phyloP scores from a whole-genome alignment of 2,797 vertebrate species.

The Diplodus puntazzo region DNA sequence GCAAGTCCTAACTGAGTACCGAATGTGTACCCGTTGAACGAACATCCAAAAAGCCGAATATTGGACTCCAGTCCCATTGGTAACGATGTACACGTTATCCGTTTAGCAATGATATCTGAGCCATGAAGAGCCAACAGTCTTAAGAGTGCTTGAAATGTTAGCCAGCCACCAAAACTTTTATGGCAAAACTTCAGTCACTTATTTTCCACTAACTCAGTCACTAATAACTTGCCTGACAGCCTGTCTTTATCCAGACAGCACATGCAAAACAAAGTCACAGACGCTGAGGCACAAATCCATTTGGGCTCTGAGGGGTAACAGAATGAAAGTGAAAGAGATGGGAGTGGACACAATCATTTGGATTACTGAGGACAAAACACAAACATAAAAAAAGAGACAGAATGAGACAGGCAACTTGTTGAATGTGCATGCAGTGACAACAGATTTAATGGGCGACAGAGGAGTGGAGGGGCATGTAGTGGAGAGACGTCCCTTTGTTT shows the following conservation, averaged over 20 bases:
- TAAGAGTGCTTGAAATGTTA: too few relatives aligned
- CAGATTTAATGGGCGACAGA: conserved; percentile 55
- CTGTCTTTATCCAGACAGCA: conserved; percentile 30
- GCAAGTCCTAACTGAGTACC: too few relatives aligned
- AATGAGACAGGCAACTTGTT: conserved; percentile 25
- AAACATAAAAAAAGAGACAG: not conserved
- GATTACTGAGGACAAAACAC: conserved; percentile 38
- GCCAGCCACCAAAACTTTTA: not conserved
- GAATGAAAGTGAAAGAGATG: conserved; percentile 45
- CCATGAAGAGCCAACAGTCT: too few relatives aligned
- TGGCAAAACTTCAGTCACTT: conserved; percentile 9
- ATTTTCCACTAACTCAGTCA: conserved; percentile 14
- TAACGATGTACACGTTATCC: too few relatives aligned
- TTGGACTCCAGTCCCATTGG: too few relatives aligned
- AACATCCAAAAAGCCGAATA: too few relatives aligned
- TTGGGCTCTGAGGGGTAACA: conserved; percentile 47
- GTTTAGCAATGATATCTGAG: too few relatives aligned
- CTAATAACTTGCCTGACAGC: conserved; percentile 24
- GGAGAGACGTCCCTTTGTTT: conserved; percentile 65
- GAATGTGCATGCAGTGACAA: conserved; percentile 50
- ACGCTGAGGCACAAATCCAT: conserved; percentile 29
- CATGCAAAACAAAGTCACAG: conserved; percentile 32
- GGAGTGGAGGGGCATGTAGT: conserved; percentile 47
- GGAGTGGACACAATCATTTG: conserved; percentile 35
- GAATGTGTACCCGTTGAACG: too few relatives aligned